Evolutionary conservation across 2,888 invertebrate species (phyloP).

Genomic region (Leucophenga maculata): DNA sequence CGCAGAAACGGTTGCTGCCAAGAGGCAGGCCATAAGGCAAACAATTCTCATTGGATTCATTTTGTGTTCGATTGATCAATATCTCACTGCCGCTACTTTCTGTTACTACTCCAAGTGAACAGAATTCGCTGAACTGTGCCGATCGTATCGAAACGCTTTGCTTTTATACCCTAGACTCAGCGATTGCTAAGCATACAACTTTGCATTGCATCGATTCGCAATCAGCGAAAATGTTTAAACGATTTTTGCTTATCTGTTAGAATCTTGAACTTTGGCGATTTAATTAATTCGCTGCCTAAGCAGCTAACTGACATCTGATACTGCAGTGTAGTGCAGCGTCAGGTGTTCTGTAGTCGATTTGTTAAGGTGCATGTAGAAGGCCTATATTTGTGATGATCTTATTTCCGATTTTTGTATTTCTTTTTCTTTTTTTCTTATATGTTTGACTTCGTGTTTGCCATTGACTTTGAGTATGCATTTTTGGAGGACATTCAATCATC

Average conservation of each 20-base stretch:
- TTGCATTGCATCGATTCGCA: not conserved
- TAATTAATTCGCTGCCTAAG: not conserved
- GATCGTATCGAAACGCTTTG: not conserved
- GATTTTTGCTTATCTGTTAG: slow-evolving; percentile 12
- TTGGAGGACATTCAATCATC: not conserved
- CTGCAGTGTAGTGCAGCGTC: not conserved
- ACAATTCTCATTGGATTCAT: slow-evolving; percentile 61
- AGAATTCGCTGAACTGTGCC: slow-evolving; percentile 52
- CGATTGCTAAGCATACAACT: not conserved
- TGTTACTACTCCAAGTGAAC: not conserved
- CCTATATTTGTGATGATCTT: not conserved
- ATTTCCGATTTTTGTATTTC: not conserved
- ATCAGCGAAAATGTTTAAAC: not conserved
- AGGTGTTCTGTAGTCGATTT: not conserved
- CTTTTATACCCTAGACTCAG: slow-evolving; percentile 25
- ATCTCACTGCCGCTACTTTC: no score
- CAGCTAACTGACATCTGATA: no score
- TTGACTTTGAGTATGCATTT: not conserved
- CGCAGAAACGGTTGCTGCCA: slow-evolving; percentile 45
- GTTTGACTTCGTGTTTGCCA: not conserved
- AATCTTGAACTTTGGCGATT: not conserved
- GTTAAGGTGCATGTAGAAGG: not conserved
- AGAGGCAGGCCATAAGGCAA: slow-evolving; percentile 56
- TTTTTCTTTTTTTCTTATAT: not conserved
- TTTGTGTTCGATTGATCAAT: slow-evolving; percentile 7